phyloP scores from a whole-genome alignment of 2,113 vertebrate species.

The Equus przewalskii region DNA sequence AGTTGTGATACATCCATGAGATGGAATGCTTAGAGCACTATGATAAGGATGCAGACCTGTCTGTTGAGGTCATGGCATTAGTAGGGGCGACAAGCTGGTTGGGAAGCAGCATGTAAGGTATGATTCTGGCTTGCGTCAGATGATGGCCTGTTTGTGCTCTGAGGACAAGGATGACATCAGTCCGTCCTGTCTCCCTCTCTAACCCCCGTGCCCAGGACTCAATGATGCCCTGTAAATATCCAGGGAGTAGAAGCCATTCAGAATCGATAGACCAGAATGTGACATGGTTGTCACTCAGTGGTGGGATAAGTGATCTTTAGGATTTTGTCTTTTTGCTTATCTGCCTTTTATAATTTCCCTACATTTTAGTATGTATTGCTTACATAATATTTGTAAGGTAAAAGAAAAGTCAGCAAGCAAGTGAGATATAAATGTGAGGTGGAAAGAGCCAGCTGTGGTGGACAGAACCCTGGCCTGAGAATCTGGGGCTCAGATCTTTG shows the following conservation, averaged over 20 bases:
- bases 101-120: neutral
- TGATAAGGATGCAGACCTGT: neutral
- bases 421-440: neutral
- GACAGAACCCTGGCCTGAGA: neutral
- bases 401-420: neutral
- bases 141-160: neutral
- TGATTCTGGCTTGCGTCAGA: neutral
- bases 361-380: neutral
- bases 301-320: neutral
- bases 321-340: neutral
- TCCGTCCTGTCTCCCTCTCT: neutral
- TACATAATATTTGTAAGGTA: neutral
- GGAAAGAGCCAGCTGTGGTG: neutral
- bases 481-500: neutral
- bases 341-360: neutral
- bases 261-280: neutral
- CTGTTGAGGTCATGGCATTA: neutral
- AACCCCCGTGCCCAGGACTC: neutral
- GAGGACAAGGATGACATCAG: neutral
- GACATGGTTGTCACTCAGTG: neutral
- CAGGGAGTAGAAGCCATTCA: neutral
- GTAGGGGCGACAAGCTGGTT: neutral
- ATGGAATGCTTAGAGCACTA: neutral
- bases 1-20: neutral
- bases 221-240: neutral